These are phyloP conservation scores for Amphiura filiformis DNA, from an alignment of 35 echinoderm and acorn worm species.

Conservation along the genomic window DNA sequence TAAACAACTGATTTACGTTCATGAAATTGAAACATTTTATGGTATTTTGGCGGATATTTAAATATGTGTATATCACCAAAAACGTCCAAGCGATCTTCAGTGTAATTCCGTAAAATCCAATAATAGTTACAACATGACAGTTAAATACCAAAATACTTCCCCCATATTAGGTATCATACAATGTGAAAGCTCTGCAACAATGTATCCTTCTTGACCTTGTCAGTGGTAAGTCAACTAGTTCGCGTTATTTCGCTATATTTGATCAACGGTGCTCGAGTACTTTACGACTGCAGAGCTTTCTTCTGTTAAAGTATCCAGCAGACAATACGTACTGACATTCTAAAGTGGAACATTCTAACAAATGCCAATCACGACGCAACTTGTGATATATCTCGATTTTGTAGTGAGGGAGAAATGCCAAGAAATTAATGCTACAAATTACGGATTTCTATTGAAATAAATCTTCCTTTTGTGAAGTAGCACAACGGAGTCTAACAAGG, in stretches of 20 bases:
- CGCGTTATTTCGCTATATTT: not conserved
- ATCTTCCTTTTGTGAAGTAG: not conserved
- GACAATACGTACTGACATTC: not conserved
- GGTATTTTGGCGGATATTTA: no score
- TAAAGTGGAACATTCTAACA: not conserved
- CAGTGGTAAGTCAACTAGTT: no score
- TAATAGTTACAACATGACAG: no score
- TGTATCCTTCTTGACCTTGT: no score
- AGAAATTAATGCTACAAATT: not conserved
- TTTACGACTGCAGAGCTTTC: not conserved
- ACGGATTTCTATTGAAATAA: not conserved
- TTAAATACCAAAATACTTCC: no score
- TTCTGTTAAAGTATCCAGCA: not conserved
- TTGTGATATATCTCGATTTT: not conserved
- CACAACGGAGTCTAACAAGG: not conserved
- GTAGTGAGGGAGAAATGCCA: not conserved
- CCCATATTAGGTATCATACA: no score
- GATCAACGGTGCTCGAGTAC: not conserved
- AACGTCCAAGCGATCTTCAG: no score
- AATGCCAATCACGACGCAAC: not conserved
- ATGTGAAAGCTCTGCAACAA: no score
- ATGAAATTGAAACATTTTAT: no score
- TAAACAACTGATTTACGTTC: no score
- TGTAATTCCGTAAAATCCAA: no score
- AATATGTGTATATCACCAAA: no score